A percentile compares a stretch with the other conserved stretches of the same genome.
Conservation (phyloP, 2,888 invertebrate genomes). For the Falcaria lacertinaria region DNA sequence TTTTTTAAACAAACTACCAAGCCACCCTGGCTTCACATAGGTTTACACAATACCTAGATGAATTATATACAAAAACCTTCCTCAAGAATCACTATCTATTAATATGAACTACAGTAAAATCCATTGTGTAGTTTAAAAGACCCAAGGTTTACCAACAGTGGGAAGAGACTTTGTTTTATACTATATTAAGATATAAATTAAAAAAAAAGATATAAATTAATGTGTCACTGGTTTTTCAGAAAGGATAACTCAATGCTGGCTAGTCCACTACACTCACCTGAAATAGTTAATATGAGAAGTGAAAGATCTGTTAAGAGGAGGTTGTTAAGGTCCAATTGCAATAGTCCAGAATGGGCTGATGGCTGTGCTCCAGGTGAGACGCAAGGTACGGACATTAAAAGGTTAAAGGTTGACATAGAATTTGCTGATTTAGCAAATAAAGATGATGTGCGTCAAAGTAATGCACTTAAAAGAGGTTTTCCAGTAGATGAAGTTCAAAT, state of each 20-base stretch:
- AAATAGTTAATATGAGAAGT: conserved; percentile 31
- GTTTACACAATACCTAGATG: no score
- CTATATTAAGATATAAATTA: not conserved
- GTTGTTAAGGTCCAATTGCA: conserved; percentile 40
- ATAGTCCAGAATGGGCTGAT: conserved; percentile 69
- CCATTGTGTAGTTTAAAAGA: no score
- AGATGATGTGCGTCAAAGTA: conserved; percentile 18
- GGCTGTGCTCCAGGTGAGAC: conserved; percentile 49
- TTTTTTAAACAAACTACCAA: no score
- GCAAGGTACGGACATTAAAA: conserved; percentile 33
- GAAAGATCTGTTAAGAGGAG: conserved; percentile 45
- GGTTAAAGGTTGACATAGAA: conserved; percentile 23
- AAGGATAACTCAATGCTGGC: conserved; percentile 41
- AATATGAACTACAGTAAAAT: no score
- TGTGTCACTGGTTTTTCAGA: conserved; percentile 37
- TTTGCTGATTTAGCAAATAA: conserved; percentile 13
- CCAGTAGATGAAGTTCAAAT: conserved; percentile 39
- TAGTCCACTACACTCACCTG: conserved; percentile 55
- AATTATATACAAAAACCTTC: no score
- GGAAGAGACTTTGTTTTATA: no score
- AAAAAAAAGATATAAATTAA: conserved; percentile 1
- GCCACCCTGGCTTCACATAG: no score
- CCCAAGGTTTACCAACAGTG: no score
- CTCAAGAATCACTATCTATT: no score
- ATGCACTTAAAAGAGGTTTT: conserved; percentile 34